Base-by-base conservation (phyloP, 2,113 vertebrate species). In the Oplegnathus fasciatus region DNA sequence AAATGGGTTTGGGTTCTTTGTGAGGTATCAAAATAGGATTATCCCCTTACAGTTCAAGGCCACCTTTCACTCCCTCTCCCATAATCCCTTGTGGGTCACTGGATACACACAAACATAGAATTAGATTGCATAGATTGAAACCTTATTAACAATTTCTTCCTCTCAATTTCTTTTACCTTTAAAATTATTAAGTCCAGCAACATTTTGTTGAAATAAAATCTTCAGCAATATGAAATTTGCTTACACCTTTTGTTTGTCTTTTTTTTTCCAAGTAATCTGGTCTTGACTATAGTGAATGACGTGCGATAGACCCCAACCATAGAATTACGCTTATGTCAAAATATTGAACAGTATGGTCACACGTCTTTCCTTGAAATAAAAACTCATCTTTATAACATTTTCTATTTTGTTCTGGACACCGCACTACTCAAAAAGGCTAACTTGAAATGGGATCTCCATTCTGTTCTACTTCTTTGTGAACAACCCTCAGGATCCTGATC, bases 41-140 rank as follows among this genome's bases (percentile, higher is more conserved):
- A 95, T 91, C 89, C 90, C 85, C 88, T 90, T 85, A 91, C 89
- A 94, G 92, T 94, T 95, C 92, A 93, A 92, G 93, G 89, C 91
- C 84, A 92, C 86, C 74, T 93, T 95, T 93, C 92, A 94, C 84
- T 91, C 65, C 71, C 61, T 83, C 88, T 84, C 78, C 86, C 86
- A 87, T 93, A 93, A 95, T 95, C 92, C 92, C 87, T 89, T 70
- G 84, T 85, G 94, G 94, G 94, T 95, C 94, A 94, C 28, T 68
- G 78, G 83, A 91, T 87, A 88, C 86, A 90, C 89, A 90, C 75
- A 90, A 88, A 90, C 86, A 90, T 71, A 91, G 84, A 92, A 73
- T 65, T 85, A 37, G 75, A 73, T 60, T 64, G 32, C 58, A 73
- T 57, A 89, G 86, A 89, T 32, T 42, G 72, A 75, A 69, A 58